These are phyloP conservation scores for Malurus leucopterus DNA, from an alignment of 2,797 vertebrate genomes.

Conservation along the genomic window DNA sequence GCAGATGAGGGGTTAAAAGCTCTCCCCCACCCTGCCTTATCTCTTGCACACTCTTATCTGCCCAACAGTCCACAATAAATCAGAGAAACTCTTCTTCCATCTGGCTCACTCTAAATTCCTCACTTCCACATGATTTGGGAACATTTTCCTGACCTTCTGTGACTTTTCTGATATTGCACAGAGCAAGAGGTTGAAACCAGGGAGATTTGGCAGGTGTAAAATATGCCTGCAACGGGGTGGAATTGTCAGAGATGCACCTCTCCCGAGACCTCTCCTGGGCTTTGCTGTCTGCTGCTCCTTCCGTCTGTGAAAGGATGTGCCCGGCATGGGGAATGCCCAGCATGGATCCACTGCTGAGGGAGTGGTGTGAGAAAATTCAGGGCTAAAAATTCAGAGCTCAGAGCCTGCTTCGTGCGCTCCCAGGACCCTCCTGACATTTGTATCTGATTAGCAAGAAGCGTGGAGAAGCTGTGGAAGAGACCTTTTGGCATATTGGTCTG, in stretches of 20 bases:
- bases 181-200: not conserved
- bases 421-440: not conserved
- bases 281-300: not conserved
- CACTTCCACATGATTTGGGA: constrained; percentile 42
- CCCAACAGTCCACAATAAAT: constrained; percentile 55
- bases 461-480: not conserved
- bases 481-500: not conserved
- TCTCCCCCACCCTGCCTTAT: not conserved
- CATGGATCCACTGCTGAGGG: not conserved
- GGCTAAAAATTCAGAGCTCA: not conserved
- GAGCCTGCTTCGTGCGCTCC: fast-evolving
- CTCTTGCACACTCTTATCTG: constrained; percentile 33
- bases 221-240: not conserved
- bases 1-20: constrained; percentile 57
- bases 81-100: constrained; percentile 58
- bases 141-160: not conserved
- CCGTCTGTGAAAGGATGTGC: not conserved
- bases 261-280: not conserved
- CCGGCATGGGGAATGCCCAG: not conserved
- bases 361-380: not conserved
- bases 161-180: constrained; percentile 19
- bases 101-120: constrained; percentile 58
- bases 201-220: not conserved
- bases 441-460: not conserved
- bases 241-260: not conserved